Evolutionary conservation across 2,888 invertebrate genomes (phyloP).

Genomic region (Xestia rhomboidea): DNA sequence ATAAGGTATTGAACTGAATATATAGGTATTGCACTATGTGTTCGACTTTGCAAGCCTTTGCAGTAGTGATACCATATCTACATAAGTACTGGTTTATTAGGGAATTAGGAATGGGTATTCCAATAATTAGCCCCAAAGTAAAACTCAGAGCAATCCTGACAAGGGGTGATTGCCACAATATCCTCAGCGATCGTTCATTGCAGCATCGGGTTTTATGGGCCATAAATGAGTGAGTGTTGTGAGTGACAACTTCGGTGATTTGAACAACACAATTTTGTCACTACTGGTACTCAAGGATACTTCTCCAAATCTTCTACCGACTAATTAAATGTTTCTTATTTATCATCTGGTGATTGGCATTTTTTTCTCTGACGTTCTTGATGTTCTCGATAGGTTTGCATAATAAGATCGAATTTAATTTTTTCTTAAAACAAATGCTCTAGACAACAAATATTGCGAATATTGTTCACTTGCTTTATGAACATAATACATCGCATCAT

Average conservation of each 20-base stretch:
- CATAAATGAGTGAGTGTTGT: constrained; percentile 8
- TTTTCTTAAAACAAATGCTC: neutral
- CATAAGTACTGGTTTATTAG: neutral
- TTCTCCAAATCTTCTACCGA: neutral
- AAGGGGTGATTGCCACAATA: constrained; percentile 11
- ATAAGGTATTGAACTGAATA: neutral
- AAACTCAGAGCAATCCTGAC: neutral
- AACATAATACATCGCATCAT: constrained; percentile 8
- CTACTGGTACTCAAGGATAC: neutral
- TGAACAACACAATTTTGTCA: constrained; percentile 2
- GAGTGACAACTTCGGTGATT: neutral
- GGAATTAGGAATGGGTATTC: neutral
- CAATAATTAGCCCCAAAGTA: neutral
- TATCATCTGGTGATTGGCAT: neutral
- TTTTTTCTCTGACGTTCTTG: neutral
- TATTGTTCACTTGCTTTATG: neutral
- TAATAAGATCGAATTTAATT: neutral
- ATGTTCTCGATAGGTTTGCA: neutral
- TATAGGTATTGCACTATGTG: neutral
- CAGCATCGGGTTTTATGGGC: constrained; percentile 9
- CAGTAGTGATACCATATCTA: neutral
- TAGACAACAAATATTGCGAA: neutral
- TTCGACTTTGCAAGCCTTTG: neutral
- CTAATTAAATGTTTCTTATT: neutral
- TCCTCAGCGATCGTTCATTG: constrained; percentile 1